These are phyloP conservation scores for Sarcophaga caerulescens DNA, from an alignment of 2,888 invertebrate genomes.

Conservation along the genomic window DNA sequence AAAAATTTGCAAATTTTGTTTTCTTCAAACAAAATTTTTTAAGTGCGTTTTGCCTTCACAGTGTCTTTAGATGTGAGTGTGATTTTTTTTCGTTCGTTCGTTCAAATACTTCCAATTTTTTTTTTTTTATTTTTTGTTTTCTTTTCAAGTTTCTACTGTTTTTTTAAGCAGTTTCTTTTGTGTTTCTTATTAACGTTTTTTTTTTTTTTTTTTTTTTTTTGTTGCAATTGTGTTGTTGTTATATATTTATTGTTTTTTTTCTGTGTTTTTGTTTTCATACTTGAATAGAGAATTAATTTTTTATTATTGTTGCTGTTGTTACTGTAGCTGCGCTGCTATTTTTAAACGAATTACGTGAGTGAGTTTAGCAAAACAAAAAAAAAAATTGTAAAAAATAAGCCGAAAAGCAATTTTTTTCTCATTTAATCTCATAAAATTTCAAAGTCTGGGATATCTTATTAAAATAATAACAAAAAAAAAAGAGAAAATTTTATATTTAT, in stretches of 20 bases:
- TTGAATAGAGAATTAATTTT: slow-evolving; percentile 36
- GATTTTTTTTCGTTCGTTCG: not conserved
- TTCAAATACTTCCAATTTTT: not conserved
- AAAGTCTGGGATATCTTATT: not conserved
- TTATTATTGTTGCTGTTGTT: slow-evolving; percentile 24
- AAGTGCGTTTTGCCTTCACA: not conserved
- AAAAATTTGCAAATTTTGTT: not conserved
- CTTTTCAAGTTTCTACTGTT: not conserved
- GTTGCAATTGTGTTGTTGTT: slow-evolving; percentile 22
- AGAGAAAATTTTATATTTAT: slow-evolving; percentile 15
- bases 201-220: not conserved
- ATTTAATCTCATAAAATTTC: not conserved
- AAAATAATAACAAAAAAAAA: slow-evolving; percentile 19
- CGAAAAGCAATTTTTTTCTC: slow-evolving; percentile 24
- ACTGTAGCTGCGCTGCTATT: slow-evolving; percentile 26
- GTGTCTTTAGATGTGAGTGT: not conserved
- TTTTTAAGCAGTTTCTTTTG: not conserved
- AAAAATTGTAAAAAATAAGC: slow-evolving; percentile 18
- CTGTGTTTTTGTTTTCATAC: slow-evolving; percentile 3
- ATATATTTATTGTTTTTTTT: not conserved
- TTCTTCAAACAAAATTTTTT: not conserved
- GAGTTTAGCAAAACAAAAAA: slow-evolving; percentile 42
- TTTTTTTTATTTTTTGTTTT: not conserved
- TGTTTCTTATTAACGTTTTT: not conserved
- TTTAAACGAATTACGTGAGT: slow-evolving; percentile 60